Conservation (phyloP, 2,888 invertebrate species). For the Marasmarcha lunaedactyla region DNA sequence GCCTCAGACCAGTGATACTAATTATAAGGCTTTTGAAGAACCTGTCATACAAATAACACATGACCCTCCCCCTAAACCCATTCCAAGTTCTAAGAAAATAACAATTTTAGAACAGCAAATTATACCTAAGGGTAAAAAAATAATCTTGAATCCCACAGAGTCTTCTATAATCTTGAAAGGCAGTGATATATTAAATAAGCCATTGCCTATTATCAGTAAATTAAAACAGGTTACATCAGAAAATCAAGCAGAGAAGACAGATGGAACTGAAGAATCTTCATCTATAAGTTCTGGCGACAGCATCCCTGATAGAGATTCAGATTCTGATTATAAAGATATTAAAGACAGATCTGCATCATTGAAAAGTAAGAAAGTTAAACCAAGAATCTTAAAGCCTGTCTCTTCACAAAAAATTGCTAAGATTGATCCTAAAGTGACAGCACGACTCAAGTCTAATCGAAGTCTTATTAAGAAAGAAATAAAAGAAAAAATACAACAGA, state of each 20-base stretch:
- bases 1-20: conserved; percentile 39
- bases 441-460: conserved; percentile 38
- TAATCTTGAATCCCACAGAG: conserved; percentile 42
- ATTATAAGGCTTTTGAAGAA: conserved; percentile 44
- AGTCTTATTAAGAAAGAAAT: conserved; percentile 37
- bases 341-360: conserved; percentile 38
- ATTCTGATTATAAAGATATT: conserved; percentile 70
- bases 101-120: conserved; percentile 61
- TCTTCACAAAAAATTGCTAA: conserved; percentile 30
- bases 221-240: conserved; percentile 30
- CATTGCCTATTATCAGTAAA: conserved; percentile 37
- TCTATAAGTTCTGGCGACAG: conserved; percentile 65
- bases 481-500: conserved; percentile 45
- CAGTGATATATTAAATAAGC: conserved; percentile 49
- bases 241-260: conserved; percentile 22
- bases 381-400: conserved; percentile 43
- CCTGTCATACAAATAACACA: conserved; percentile 56
- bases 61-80: conserved; percentile 50
- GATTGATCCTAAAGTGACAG: conserved; percentile 36
- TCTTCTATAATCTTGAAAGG: conserved; percentile 44
- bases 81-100: conserved; percentile 56
- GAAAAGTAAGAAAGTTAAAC: conserved; percentile 44
- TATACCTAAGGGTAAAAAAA: conserved; percentile 62
- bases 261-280: conserved; percentile 60
- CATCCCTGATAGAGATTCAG: conserved; percentile 71